These are phyloP conservation scores for Aurelia aurita DNA, from an alignment of 30 jellyfish, hydroid and myxozoan species.

Conservation along the genomic window DNA sequence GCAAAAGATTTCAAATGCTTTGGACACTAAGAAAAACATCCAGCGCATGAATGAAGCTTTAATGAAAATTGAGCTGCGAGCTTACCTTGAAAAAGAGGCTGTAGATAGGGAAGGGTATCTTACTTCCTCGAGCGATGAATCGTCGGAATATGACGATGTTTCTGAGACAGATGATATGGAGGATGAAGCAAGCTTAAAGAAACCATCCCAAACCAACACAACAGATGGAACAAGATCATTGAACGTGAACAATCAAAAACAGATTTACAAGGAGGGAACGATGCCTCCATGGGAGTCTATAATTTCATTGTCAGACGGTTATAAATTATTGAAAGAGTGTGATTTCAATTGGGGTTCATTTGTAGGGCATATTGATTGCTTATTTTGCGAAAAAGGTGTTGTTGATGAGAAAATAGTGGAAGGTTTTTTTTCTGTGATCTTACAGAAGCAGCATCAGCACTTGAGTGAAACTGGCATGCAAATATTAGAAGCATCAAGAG, in stretches of 20 bases:
- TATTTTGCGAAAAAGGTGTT: neutral
- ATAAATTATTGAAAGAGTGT: neutral
- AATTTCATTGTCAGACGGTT: neutral
- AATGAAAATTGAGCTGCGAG: neutral
- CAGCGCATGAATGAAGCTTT: slow-evolving; percentile 4
- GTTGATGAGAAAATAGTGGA: neutral
- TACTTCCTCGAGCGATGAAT: slow-evolving; percentile 1
- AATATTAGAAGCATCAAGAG: neutral
- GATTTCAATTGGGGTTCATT: slow-evolving; percentile 1
- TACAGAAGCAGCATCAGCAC: neutral
- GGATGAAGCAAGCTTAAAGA: neutral
- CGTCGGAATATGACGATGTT: neutral
- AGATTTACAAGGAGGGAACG: neutral
- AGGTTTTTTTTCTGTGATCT: neutral
- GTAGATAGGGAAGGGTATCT: neutral
- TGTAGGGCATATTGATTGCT: neutral
- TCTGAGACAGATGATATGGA: neutral
- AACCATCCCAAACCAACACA: neutral
- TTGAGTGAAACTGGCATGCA: neutral
- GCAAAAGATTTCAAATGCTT: neutral
- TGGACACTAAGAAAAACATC: slow-evolving; percentile 4
- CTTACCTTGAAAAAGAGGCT: neutral
- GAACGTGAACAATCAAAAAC: neutral
- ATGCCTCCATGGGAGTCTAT: neutral
- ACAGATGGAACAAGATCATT: neutral